Evolutionary conservation across 2,113 vertebrate species (phyloP), one percentile per base, ranked within the genome.

Genomic region (Pardalotus punctatus): DNA sequence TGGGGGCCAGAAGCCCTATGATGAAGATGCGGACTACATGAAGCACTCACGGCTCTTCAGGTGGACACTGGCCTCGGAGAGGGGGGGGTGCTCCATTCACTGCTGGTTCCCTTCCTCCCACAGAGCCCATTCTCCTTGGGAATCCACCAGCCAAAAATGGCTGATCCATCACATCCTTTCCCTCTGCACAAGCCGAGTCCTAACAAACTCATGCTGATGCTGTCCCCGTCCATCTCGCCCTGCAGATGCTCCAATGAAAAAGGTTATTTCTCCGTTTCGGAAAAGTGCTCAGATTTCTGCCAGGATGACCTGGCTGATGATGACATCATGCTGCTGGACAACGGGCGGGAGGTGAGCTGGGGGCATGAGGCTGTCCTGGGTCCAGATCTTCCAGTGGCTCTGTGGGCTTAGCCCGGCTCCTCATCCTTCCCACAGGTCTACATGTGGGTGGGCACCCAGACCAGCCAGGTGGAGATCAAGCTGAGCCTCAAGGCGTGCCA

Each of bases 401-500:
- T 19, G 10, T 8, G 0, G 2, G 29, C 86, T 96, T 74, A 94
- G 42, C 53, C 25, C 0, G 0, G 66, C 18, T 71, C 9, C 19
- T 21, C 20, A 5, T 48, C 65, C 76, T 29, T 71, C 70, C 89
- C 19, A 0, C 97, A 99, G 99, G 99, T 99, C 81, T 99, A 99
- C 97, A 99, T 99, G 99, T 99, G 99, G 99, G 99, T 99, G 16
- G 99, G 99, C 51, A 98, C 98, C 28, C 99, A 99, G 98, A 99
- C 99, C 56, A 99, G 99, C 97, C 99, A 99, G 92, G 99, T 99
- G 96, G 99, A 99, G 96, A 99, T 99, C 96, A 99, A 99, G 93
- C 97, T 99, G 42, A 99, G 99, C 93, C 98, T 99, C 77, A 99
- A 99, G 96, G 99, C 99, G 0, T 99, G 99, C 95, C 99, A 99